Conservation (phyloP, 2,888 invertebrate genomes). For the Drosophila histrio region DNA sequence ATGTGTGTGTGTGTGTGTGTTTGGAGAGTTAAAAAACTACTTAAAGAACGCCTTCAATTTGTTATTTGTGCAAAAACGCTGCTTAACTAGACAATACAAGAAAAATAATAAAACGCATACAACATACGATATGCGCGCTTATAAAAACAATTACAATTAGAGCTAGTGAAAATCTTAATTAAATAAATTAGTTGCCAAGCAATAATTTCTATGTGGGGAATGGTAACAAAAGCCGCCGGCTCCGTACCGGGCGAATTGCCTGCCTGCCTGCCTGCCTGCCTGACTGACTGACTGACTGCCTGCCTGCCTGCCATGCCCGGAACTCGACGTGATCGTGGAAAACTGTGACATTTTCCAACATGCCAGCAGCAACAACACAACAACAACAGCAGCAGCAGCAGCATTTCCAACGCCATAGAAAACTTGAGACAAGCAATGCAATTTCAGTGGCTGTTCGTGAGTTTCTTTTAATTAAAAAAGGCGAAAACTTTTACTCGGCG, state of each 20-base stretch:
- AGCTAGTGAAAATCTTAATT: slow-evolving; percentile 77
- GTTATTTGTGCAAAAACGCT: slow-evolving; percentile 77
- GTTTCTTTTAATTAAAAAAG: slow-evolving; percentile 79
- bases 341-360: slow-evolving; percentile 62
- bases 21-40: background rate
- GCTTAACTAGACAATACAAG: slow-evolving; percentile 30
- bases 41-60: slow-evolving; percentile 27
- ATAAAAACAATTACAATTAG: slow-evolving; percentile 45
- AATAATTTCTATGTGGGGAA: slow-evolving; percentile 75
- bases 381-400: slow-evolving; percentile 21
- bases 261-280: slow-evolving; percentile 6
- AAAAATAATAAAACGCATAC: slow-evolving; percentile 4
- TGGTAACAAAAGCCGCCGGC: slow-evolving; percentile 69
- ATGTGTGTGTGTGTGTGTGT: background rate
- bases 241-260: slow-evolving; percentile 29
- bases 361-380: slow-evolving; percentile 27
- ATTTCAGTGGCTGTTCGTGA: slow-evolving; percentile 57
- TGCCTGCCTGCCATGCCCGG: slow-evolving; percentile 28
- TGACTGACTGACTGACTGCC: slow-evolving; percentile 1
- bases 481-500: slow-evolving; percentile 73
- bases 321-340: slow-evolving; percentile 52
- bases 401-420: slow-evolving; percentile 32
- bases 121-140: slow-evolving; percentile 37
- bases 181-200: slow-evolving; percentile 70
- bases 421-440: slow-evolving; percentile 45